phyloP scores from a whole-genome alignment of 2,113 vertebrate genomes.

The Oreochromis niloticus region DNA sequence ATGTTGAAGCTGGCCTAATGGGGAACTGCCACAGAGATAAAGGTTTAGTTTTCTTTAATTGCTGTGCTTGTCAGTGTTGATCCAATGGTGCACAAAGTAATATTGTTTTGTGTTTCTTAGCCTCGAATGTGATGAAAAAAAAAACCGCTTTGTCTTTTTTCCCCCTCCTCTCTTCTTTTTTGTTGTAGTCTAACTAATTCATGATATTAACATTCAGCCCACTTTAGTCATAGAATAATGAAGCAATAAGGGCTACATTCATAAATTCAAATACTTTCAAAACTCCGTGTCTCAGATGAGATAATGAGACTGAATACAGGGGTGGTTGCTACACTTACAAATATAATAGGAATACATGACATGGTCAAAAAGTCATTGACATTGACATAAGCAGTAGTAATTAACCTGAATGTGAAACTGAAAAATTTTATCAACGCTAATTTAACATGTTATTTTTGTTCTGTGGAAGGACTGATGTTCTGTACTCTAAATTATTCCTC shows the following conservation, averaged over 20 bases:
- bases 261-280: neutral
- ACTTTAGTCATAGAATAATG: neutral
- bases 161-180: neutral
- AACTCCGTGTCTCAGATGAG: neutral
- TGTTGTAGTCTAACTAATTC: neutral
- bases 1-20: neutral
- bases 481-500: constrained; percentile 21
- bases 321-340: constrained; percentile 1
- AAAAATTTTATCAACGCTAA: neutral
- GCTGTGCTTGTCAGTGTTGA: neutral
- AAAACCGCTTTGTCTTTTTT: neutral
- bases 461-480: neutral
- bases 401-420: constrained; percentile 23
- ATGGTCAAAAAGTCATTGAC: constrained; percentile 39
- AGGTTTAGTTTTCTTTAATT: neutral
- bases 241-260: neutral
- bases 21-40: neutral
- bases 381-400: constrained; percentile 41
- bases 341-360: constrained; percentile 14
- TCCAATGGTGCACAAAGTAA: neutral
- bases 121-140: neutral
- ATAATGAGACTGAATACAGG: neutral
- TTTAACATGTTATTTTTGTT: constrained; percentile 26
- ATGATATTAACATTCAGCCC: neutral
- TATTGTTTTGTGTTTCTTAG: neutral